Conservation (phyloP, 2,888 invertebrate species). For the Nomada goodeniana region DNA sequence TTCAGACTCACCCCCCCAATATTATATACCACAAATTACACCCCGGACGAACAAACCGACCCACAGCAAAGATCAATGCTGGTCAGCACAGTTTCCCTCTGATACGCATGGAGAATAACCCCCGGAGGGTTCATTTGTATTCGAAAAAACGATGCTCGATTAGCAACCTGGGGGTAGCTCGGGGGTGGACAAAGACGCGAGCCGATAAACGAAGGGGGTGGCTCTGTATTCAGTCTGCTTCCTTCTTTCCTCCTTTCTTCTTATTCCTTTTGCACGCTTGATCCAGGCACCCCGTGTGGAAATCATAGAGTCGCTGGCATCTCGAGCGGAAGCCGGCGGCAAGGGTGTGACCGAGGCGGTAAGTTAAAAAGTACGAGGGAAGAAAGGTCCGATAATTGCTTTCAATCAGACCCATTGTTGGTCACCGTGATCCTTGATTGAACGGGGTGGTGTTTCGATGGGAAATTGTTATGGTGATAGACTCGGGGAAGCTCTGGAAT, state of each 20-base stretch:
- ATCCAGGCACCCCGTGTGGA: constrained; percentile 77
- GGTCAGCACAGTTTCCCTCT: constrained; percentile 19
- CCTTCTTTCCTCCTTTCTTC: constrained; percentile 42
- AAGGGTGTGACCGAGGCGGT: constrained; percentile 74
- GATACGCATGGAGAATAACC: constrained; percentile 29
- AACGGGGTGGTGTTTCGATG: constrained; percentile 41
- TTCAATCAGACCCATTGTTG: constrained; percentile 84
- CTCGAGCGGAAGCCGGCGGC: constrained; percentile 79
- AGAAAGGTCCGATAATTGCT: constrained; percentile 77
- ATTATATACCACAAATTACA: constrained; percentile 4
- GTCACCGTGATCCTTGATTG: constrained; percentile 70
- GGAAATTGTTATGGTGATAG: constrained; percentile 52
- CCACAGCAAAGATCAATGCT: not conserved
- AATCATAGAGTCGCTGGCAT: constrained; percentile 82
- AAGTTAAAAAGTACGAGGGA: constrained; percentile 68
- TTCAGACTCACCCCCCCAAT: not conserved
- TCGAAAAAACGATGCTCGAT: constrained; percentile 68
- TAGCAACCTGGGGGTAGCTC: constrained; percentile 58
- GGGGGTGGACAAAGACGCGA: constrained; percentile 65
- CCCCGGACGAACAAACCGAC: not conserved
- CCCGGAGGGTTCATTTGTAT: constrained; percentile 67
- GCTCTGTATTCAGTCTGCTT: constrained; percentile 46
- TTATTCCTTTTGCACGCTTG: constrained; percentile 78
- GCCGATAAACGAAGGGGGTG: constrained; percentile 68
- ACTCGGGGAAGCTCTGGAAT: not conserved